Base-by-base conservation (phyloP, 1,140 invertebrate species). In the Idris sp. region DNA sequence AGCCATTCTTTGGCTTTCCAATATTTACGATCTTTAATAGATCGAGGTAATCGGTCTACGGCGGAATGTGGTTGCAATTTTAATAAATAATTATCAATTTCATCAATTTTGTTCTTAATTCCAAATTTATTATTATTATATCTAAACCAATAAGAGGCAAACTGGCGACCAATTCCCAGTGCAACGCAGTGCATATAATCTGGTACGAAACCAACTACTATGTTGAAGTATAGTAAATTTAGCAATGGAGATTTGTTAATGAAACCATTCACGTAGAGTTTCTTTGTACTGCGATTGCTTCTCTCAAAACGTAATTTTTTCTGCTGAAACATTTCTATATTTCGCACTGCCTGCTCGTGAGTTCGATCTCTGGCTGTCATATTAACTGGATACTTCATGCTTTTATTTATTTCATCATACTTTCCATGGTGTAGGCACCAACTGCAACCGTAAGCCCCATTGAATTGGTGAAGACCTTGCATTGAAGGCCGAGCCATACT, bases 351-450 rank as follows among this genome's bases (percentile, higher is more conserved):
- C n/a, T 46, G 7, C n/a, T 46, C 5, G n/a, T 46, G 43, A 2
- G 11, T 46, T 46, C 43, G 1, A n/a, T 13, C 8, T 30, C 30
- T 14, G 1, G 22, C 7, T 28, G 41, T n/a, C 25, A n/a, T 10
- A 10, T n/a, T 18, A 35, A 18, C 4, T 15, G 41, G 25, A 44
- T 28, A 44, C 2, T 14, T 18, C 14, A 28, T 44, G 19, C 19
- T 33, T 25, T 28, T 35, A 2, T 7, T 13, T 8, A 0, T 2
- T 9, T 1, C 19, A 3, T 1, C 7, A 16, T 15, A 46, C 16
- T 46, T 46, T 15, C 13, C 26, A 1, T 53, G 65, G 22, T 69
- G 65, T 26, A 59, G 35, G 16, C 65, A 69, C 51, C 41, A 46
- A 11, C 16, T 46, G 13, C 43, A 46, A n/a, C 43, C 43, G 30